phyloP scores from a whole-genome alignment of 2,113 vertebrate species.

The Bubalus kerabau region DNA sequence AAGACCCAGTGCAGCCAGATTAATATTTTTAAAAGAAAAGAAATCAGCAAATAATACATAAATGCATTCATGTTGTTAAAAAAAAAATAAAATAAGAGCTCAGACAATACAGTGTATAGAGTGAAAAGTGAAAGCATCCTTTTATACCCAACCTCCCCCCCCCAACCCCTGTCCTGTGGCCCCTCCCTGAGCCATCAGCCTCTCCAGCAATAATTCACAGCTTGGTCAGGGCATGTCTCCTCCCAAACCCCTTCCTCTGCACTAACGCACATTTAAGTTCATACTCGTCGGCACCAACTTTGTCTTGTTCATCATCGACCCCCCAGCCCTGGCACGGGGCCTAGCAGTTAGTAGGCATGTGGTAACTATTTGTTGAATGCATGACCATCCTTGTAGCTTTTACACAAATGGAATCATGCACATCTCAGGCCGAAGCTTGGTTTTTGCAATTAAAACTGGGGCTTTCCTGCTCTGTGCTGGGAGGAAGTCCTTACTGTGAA shows the following conservation, averaged over 20 bases:
- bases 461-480: background rate
- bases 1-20: background rate
- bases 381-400: background rate
- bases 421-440: background rate
- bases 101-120: background rate
- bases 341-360: background rate
- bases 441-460: slow-evolving; percentile 25
- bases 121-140: background rate
- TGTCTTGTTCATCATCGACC: background rate
- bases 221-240: too few relatives aligned
- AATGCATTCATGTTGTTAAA: background rate
- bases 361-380: background rate
- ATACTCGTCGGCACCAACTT: background rate
- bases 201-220: too few relatives aligned
- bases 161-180: background rate
- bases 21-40: background rate
- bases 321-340: background rate
- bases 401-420: background rate
- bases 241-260: background rate
- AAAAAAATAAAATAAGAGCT: background rate
- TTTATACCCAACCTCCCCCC: background rate
- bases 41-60: background rate
- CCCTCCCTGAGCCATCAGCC: background rate
- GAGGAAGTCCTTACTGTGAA: background rate
- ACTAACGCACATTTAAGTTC: rapidly evolving